Conservation (phyloP, 1,140 invertebrate genomes). For the Melitaea cinxia region DNA sequence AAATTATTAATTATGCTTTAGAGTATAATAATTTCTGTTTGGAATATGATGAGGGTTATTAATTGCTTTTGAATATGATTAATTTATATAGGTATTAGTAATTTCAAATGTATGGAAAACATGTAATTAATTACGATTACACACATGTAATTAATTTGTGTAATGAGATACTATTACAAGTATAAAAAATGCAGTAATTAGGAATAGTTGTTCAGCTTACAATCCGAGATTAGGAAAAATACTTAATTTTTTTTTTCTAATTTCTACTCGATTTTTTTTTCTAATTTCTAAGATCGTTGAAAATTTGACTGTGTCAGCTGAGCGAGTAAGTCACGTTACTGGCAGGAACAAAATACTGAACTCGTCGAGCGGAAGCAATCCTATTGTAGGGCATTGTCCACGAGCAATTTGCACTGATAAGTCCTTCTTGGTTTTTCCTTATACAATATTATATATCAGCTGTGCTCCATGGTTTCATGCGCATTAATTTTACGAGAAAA, state of each 20-base stretch:
- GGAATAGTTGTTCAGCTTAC: too few relatives aligned
- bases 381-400: conserved; percentile 12
- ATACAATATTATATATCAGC: too few relatives aligned
- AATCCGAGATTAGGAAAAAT: too few relatives aligned
- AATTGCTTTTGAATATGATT: neutral
- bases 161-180: too few relatives aligned
- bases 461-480: too few relatives aligned
- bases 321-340: conserved; percentile 6
- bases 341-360: conserved; percentile 23
- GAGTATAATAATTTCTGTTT: neutral
- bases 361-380: conserved; percentile 19
- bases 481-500: too few relatives aligned
- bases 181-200: too few relatives aligned
- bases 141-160: too few relatives aligned
- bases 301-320: neutral
- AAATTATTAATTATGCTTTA: neutral
- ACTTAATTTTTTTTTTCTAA: too few relatives aligned
- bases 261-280: too few relatives aligned
- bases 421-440: neutral
- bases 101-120: neutral
- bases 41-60: neutral
- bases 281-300: too few relatives aligned
- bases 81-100: neutral
- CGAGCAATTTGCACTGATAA: conserved; percentile 20
- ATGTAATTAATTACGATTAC: too few relatives aligned